These are phyloP conservation scores for Sericinus montela DNA, from an alignment of 2,888 invertebrate species.

Conservation along the genomic window DNA sequence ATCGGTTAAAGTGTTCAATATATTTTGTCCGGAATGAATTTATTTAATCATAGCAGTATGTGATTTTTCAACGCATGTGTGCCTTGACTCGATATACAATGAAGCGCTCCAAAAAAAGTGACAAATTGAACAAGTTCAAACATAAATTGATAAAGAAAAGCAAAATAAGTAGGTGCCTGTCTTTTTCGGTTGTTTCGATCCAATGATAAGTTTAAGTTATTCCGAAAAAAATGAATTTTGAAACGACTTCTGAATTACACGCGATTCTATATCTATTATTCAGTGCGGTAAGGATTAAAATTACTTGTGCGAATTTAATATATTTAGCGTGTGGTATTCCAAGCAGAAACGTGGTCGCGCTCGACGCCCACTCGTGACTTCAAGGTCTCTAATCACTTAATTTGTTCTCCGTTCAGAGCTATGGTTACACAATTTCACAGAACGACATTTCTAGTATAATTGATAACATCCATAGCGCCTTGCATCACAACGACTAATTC, in stretches of 20 bases:
- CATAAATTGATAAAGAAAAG: slow-evolving; percentile 65
- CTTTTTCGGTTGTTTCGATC: slow-evolving; percentile 8
- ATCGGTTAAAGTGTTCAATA: slow-evolving; percentile 28
- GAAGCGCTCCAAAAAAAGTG: slow-evolving; percentile 57
- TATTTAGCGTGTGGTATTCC: slow-evolving; percentile 22
- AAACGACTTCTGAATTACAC: slow-evolving; percentile 6
- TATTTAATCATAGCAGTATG: neutral
- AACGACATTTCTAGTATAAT: slow-evolving; percentile 20
- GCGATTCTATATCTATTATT: slow-evolving; percentile 11
- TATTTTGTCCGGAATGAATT: slow-evolving; percentile 5
- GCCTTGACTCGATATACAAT: slow-evolving; percentile 21
- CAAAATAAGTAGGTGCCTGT: slow-evolving; percentile 45
- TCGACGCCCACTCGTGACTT: slow-evolving; percentile 42
- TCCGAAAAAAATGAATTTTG: slow-evolving; percentile 1
- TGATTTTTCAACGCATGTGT: neutral
- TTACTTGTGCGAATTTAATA: slow-evolving; percentile 8
- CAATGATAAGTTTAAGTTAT: slow-evolving; percentile 12
- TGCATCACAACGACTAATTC: neutral
- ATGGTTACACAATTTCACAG: slow-evolving; percentile 17
- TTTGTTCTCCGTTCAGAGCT: slow-evolving; percentile 32
- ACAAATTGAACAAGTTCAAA: slow-evolving; percentile 65
- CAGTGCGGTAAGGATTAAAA: slow-evolving; percentile 5
- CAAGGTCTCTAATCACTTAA: slow-evolving; percentile 54
- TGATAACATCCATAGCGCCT: slow-evolving; percentile 17
- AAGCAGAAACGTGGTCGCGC: slow-evolving; percentile 46